These are phyloP conservation scores for Coilia nasus DNA, from an alignment of 2,797 vertebrate genomes.

Conservation along the genomic window DNA sequence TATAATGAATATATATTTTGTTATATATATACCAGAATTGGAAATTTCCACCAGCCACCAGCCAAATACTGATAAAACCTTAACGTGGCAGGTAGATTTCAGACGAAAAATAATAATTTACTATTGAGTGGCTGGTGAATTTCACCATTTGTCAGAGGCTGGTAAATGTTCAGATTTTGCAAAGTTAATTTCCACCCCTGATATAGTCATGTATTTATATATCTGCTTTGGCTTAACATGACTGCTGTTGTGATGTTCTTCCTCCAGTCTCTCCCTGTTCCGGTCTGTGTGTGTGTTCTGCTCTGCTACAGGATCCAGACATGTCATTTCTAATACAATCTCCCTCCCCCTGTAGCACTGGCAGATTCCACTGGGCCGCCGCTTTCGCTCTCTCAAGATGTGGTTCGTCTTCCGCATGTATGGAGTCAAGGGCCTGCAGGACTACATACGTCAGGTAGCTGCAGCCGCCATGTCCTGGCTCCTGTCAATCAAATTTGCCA, in stretches of 20 bases:
- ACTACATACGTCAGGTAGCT: conserved; percentile 90
- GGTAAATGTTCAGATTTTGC: too few relatives aligned
- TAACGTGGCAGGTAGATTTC: too few relatives aligned
- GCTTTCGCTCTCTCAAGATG: conserved; percentile 95
- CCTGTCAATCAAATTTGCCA: conserved; percentile 66
- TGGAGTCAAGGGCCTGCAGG: conserved; percentile 87
- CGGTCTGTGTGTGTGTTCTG: not conserved
- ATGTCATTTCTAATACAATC: conserved; percentile 30
- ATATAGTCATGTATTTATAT: not conserved
- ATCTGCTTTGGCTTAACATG: not conserved
- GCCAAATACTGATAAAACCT: too few relatives aligned
- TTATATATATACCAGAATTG: too few relatives aligned
- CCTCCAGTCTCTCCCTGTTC: not conserved
- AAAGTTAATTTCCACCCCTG: too few relatives aligned
- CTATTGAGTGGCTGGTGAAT: too few relatives aligned
- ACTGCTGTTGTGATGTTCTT: not conserved
- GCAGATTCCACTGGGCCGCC: conserved; percentile 93
- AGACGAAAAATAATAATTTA: too few relatives aligned
- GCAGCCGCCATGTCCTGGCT: not conserved
- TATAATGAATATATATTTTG: too few relatives aligned
- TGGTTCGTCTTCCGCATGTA: conserved; percentile 97
- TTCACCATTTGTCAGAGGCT: too few relatives aligned
- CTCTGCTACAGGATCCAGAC: not conserved
- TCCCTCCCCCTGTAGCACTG: conserved; percentile 81
- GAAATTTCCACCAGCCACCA: too few relatives aligned